Conservation (phyloP, 2,113 vertebrate genomes). For the Crypturellus undulatus region DNA sequence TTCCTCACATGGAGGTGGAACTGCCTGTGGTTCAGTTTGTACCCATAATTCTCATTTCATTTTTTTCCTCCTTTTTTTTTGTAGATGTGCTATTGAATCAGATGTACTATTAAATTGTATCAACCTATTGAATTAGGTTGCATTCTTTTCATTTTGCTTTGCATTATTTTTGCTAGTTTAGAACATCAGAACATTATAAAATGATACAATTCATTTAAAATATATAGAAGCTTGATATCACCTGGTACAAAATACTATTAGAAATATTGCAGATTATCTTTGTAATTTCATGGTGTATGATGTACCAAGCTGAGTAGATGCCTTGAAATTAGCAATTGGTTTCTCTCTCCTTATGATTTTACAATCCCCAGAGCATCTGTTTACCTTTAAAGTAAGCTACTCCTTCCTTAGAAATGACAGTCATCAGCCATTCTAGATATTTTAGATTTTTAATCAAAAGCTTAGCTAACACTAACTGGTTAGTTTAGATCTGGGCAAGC, state of each 20-base stretch:
- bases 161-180: conserved; percentile 1
- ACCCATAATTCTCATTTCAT: too few relatives aligned
- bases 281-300: not conserved
- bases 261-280: not conserved
- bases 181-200: conserved; percentile 15
- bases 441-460: not conserved
- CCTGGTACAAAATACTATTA: conserved; percentile 5
- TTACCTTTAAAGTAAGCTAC: not conserved
- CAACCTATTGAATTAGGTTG: not conserved
- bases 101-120: too few relatives aligned
- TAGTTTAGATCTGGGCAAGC: not conserved
- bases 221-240: conserved; percentile 40
- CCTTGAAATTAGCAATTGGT: not conserved
- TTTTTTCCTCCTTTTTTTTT: not conserved
- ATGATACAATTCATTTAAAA: conserved; percentile 53
- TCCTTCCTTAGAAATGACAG: not conserved
- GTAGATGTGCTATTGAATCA: not conserved
- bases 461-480: not conserved
- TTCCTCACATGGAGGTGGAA: too few relatives aligned
- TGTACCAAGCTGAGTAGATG: not conserved
- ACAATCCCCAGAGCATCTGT: not conserved
- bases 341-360: not conserved
- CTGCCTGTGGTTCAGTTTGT: too few relatives aligned
- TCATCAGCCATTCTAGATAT: not conserved
- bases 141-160: not conserved